Base-by-base conservation (phyloP, 1,140 invertebrate species). In the Drosophila ananassae region DNA sequence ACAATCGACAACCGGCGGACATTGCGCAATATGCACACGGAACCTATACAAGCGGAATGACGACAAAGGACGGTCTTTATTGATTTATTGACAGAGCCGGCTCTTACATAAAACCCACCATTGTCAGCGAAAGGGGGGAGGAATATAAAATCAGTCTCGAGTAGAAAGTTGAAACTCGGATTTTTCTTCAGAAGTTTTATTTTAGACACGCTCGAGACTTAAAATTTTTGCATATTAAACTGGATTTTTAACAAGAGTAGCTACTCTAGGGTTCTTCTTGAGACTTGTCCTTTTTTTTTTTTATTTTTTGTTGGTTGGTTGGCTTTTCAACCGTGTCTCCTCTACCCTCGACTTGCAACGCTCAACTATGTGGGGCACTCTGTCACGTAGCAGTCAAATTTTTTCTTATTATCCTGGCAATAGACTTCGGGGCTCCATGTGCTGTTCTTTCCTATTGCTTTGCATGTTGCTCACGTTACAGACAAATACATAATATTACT, bases 401-500 rank as follows among this genome's bases (percentile, higher is more conserved):
- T 84, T 84, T 83, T 76, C 55, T 79, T 64, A 84, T 84, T 83
- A 83, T 73, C 39, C 79, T 44, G 13, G 3, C 48, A 54, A 55
- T 59, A 59, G 73, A 57, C 63, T 51, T 34, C 30, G n/a, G 10
- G 10, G 52, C 9, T 55, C 30, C 30, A 21, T 44, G 41, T 8
- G n/a, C 17, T 21, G 6, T 44, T 37, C 28, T 41, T 41, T 37
- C 10, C 25, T 32, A 22, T 48, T 47, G 28, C 50, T 84, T 28
- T 51, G 71, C 53, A 89, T 84, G 75, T 64, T 22, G 24, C 74
- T 90, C 85, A 90, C 85, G 80, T 90, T 82, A 74, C 78, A 90
- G 78, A 85, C 81, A 87, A 85, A 85, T 85, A 85, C 72, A 90
- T 87, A 82, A 87, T 72, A 76, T 79, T 85, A 90, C 78, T 90